A percentile compares a stretch with the other conserved stretches of the same genome.
phyloP scores from a whole-genome alignment of 2,888 invertebrate genomes.

The Machimus rusticus region DNA sequence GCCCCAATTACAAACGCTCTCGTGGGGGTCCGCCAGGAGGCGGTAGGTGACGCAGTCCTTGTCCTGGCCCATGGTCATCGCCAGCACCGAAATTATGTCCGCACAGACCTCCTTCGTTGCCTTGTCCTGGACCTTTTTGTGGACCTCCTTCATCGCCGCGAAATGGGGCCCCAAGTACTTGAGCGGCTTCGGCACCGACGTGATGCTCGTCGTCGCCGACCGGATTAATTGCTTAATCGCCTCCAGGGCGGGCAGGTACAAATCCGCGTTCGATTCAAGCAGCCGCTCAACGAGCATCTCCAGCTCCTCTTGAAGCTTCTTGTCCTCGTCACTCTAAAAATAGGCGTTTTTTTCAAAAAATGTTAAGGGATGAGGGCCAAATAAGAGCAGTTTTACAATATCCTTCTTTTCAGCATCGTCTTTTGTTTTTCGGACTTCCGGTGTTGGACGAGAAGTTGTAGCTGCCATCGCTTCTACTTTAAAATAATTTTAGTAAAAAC shows the following conservation, averaged over 20 bases:
- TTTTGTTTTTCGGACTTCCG: neutral
- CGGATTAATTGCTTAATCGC: slow-evolving; percentile 83
- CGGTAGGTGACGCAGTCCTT: slow-evolving; percentile 87
- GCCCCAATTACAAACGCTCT: slow-evolving; percentile 91
- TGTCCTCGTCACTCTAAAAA: slow-evolving; percentile 77
- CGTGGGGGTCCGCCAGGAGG: slow-evolving; percentile 68
- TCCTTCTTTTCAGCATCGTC: neutral
- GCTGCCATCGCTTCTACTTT: neutral
- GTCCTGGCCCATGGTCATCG: slow-evolving; percentile 80
- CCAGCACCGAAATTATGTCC: slow-evolving; percentile 91
- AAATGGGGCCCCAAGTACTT: slow-evolving; percentile 91
- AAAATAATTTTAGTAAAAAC: neutral
- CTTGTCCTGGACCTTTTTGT: slow-evolving; percentile 75
- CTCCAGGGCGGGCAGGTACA: slow-evolving; percentile 81
- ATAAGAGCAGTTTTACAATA: neutral
- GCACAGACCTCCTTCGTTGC: slow-evolving; percentile 80
- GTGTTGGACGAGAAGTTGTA: neutral
- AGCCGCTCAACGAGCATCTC: slow-evolving; percentile 78
- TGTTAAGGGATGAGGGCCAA: neutral
- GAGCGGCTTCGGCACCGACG: slow-evolving; percentile 94
- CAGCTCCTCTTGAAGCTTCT: slow-evolving; percentile 84
- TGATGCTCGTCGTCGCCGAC: slow-evolving; percentile 96
- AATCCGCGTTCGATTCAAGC: slow-evolving; percentile 68
- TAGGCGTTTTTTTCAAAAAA: neutral
- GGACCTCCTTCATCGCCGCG: slow-evolving; percentile 78